Evolutionary conservation across 2,113 vertebrate species (phyloP), one percentile per base, ranked within the genome.

Genomic region (Bambusicola thoracicus): DNA sequence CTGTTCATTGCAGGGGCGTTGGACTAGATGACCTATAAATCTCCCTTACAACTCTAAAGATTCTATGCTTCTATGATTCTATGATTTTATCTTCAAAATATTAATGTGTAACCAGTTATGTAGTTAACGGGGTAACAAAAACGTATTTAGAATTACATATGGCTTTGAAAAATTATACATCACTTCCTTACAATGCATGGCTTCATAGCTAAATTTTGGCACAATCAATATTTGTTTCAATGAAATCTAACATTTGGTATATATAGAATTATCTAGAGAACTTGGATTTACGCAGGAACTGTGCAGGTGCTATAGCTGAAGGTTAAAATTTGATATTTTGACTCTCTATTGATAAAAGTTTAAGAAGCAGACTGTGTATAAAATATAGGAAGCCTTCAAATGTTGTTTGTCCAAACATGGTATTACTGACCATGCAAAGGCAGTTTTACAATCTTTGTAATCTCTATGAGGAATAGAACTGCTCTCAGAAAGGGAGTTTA

Each of bases 1-100:
- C 51, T 29, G 8, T 53, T 29, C 25, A 53, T 29, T 53, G 25
- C 25, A 53, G 51, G 27, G 51, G 13, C 29, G 25, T 53, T 53
- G 51, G 49, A 16, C 51, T 53, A 53, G 51, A 29, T 53, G 51
- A 53, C 27, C 51, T 53, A 27, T 53, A 29, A 53, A 53, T 14
- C 25, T 53, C 27, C 25, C 51, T 53, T 53, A 14, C 51, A 53
- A 53, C 7, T 53, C 7, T 15, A 53, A 53, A 3, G 14, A 53
- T 53, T 53, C 25, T 53, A 53, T 29, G 27, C 13, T 49, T 49
- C 48, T 49, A 49, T 25, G 48, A 25, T 49, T 49, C 24, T 49
- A 25, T 25, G 48, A 24, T 25, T 49, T 49, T 25, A 25, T 49
- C 11, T 49, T 82, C 77, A 87, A 96, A 95, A 95, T 96, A 96